Evolutionary conservation across 2,113 vertebrate species (phyloP), one percentile per base, ranked within the genome.

Genomic region (Danio rerio): DNA sequence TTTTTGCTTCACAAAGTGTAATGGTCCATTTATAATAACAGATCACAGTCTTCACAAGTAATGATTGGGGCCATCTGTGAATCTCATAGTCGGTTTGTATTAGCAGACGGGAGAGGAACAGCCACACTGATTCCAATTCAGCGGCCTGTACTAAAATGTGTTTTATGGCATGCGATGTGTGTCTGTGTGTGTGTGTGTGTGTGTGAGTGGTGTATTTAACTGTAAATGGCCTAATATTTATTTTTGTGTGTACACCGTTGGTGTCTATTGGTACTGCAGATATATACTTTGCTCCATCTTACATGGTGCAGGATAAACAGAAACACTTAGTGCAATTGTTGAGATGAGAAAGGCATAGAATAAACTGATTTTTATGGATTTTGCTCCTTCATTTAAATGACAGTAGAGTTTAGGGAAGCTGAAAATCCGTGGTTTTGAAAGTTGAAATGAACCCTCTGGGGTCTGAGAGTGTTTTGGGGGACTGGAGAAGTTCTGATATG

Each of bases 61-160:
- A 86, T 88, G 90, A 90, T 89, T 84, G 85, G 74, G 84, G 83
- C 89, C 88, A 92, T 91, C 88, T 93, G 90, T 88, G 85, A 72
- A 78, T 87, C 86, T 84, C 69, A 84, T 71, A 83, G 80, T 85
- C 85, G 70, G 84, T 90, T 89, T 84, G 83, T 89, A 83, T 82
- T 86, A 82, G 89, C 87, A 85, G 68, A 86, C 85, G 79, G 84
- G 84, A 82, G 62, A 88, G 62, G 73, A 87, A 86, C 80, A 83
- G 69, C 76, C 45, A 86, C 55, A 70, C 56, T 72, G 70, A 71
- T 80, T 73, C 68, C 66, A 42, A 65, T 52, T 76, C 77, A 86
- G 75, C 63, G 49, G 56, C 42, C 80, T 40, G 42, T 59, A 74
- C 71, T 59, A 80, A 18, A 52, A 40, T 77, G 74, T 83, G 80